phyloP scores from a whole-genome alignment of 2,888 invertebrate species.

The Epinotia brunnichana region DNA sequence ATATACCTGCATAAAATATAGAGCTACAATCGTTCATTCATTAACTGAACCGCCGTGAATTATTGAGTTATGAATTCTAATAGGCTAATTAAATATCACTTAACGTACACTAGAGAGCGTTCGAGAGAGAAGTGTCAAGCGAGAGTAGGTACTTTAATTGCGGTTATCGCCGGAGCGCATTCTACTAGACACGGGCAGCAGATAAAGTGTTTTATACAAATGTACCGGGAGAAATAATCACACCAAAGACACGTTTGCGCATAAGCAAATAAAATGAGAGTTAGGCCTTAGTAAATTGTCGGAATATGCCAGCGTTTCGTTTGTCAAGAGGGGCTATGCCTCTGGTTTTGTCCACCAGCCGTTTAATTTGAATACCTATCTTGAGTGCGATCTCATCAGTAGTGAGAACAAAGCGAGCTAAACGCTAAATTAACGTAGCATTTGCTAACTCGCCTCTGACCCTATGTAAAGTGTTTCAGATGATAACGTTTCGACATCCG shows the following conservation, averaged over 20 bases:
- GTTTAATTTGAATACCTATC: slow-evolving; percentile 78
- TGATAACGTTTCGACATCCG: slow-evolving; percentile 70
- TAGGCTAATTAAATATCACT: slow-evolving; percentile 18
- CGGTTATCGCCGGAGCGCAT: background rate
- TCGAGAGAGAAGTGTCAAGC: background rate
- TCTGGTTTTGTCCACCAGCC: slow-evolving; percentile 54
- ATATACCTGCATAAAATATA: background rate
- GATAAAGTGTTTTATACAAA: slow-evolving; percentile 19
- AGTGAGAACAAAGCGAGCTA: slow-evolving; percentile 69
- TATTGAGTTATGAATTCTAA: slow-evolving; percentile 4
- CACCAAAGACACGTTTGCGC: slow-evolving; percentile 42
- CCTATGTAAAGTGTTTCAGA: slow-evolving; percentile 70
- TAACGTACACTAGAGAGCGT: slow-evolving; percentile 5
- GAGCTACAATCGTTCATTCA: background rate
- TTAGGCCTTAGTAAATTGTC: slow-evolving; percentile 64
- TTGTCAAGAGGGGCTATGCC: slow-evolving; percentile 64
- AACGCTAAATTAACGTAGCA: slow-evolving; percentile 74
- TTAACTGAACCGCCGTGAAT: background rate
- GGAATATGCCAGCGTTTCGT: slow-evolving; percentile 64
- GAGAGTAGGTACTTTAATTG: background rate
- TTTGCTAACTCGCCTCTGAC: slow-evolving; percentile 73
- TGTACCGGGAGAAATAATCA: slow-evolving; percentile 5
- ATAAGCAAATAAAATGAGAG: slow-evolving; percentile 61
- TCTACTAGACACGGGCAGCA: background rate
- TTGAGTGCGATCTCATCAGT: slow-evolving; percentile 67